Percentiles rank a stretch among this genome's conserved stretches.
These are phyloP conservation scores for Metalampra italica DNA, from an alignment of 2,888 invertebrate genomes.

Conservation along the genomic window DNA sequence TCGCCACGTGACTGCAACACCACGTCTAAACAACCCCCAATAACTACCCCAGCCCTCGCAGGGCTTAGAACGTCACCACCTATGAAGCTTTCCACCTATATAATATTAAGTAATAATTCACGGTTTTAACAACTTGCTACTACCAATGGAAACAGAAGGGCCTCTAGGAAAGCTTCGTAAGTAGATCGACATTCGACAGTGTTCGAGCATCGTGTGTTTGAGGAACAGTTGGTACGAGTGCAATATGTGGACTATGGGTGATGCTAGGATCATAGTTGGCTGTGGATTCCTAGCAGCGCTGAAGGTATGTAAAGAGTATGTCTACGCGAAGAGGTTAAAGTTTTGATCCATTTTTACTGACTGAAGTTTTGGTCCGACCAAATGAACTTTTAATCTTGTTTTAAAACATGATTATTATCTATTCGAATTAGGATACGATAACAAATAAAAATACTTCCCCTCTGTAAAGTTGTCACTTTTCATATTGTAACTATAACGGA, in stretches of 20 bases:
- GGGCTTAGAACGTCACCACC: slow-evolving; percentile 22
- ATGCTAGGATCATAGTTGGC: slow-evolving; percentile 5
- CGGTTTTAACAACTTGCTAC: slow-evolving; percentile 15
- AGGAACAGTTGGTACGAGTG: slow-evolving; percentile 39
- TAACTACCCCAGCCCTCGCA: slow-evolving; percentile 16
- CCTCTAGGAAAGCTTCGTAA: slow-evolving; percentile 36
- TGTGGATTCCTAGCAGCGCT: too few relatives aligned
- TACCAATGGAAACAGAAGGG: slow-evolving; percentile 6
- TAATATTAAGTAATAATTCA: not conserved
- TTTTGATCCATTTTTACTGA: slow-evolving; percentile 73
- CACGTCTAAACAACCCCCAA: slow-evolving; percentile 17
- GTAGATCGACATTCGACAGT: slow-evolving; percentile 34
- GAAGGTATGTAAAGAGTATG: slow-evolving; percentile 4
- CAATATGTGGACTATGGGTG: slow-evolving; percentile 20
- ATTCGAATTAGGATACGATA: slow-evolving; percentile 66
- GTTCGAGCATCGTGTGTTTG: slow-evolving; percentile 38
- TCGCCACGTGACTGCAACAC: slow-evolving; percentile 59
- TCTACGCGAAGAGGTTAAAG: slow-evolving; percentile 42
- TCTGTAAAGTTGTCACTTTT: slow-evolving; percentile 58
- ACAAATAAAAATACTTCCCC: slow-evolving; percentile 54
- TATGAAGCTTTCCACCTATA: slow-evolving; percentile 22
- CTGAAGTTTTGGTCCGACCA: slow-evolving; percentile 79
- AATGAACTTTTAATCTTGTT: slow-evolving; percentile 76
- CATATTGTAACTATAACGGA: slow-evolving; percentile 52
- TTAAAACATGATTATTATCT: slow-evolving; percentile 61